Base-by-base conservation (phyloP, 92 coral and sea anemone species). In the Epizoanthus illoricatus region DNA sequence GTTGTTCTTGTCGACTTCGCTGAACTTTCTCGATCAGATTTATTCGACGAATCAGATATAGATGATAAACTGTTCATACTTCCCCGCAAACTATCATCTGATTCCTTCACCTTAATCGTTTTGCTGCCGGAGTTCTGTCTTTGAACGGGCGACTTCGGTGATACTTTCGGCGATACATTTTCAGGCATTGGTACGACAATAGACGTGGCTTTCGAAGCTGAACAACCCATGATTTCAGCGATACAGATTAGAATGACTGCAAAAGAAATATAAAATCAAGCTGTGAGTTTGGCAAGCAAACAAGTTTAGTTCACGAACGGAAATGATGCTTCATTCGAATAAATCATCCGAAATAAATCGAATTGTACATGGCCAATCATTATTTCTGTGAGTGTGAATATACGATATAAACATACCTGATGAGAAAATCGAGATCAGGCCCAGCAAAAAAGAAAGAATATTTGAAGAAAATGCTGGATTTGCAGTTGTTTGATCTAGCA, bases 1-100 rank as follows among this genome's bases (percentile, higher is more conserved):
- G 90, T 84, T 11, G 99, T 97, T 86, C 99, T 88, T 5, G 94
- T 97, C 21, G 99, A 97, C 73, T 86, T 85, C 2, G 99, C 99
- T 12, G 99, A 97, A 57, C 83, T 94, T 76, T 97, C 97, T 16
- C 99, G 87, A 76, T 91, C 94, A 15, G 91, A 91, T 78, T 78
- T 63, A 43, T 84, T 85, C n/a, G 83, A 64, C 55, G 82, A 69
- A 81, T 81, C 87, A 49, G 94, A 88, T 78, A 69, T 61, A 10
- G 97, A 93, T 13, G 63, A 59, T 45, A 93, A 75, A 61, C 94
- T 91, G 42, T 86, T 80, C 69, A 86, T 89, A 71, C 97, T 93
- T 49, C 97, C 97, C 6, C 90, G 92, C 47, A 93, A 91, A 84
- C 94, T 91, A 87, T 91, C 94, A 41, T 74, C 92, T 15, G 74